phyloP scores from a whole-genome alignment of 1,140 invertebrate species.

The Drosophila auraria region DNA sequence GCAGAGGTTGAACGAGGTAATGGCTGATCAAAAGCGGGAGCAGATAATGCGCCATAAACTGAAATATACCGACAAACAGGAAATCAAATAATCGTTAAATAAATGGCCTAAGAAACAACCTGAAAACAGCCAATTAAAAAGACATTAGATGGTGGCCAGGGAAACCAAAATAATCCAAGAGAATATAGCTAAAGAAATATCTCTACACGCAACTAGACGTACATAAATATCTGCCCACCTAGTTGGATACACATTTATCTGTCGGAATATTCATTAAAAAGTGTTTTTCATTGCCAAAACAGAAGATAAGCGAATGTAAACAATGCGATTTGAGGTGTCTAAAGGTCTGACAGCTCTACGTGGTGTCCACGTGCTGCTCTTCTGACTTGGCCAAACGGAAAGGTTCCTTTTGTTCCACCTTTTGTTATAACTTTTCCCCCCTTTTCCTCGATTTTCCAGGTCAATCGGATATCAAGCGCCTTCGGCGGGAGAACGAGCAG shows the following conservation, averaged over 20 bases:
- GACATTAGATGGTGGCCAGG: conserved; percentile 57
- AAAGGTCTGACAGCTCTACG: conserved; percentile 47
- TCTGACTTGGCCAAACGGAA: conserved; percentile 17
- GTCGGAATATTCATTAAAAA: conserved; percentile 32
- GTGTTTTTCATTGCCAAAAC: conserved; percentile 67
- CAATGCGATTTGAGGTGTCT: conserved; percentile 63
- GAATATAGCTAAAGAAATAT: conserved; percentile 29
- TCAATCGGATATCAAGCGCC: conserved; percentile 94
- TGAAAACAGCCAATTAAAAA: conserved; percentile 71
- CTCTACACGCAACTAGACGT: conserved; percentile 18
- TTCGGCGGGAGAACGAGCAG: conserved; percentile 94
- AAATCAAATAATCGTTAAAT: conserved; percentile 56
- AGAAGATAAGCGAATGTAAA: conserved; percentile 67
- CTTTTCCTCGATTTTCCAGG: conserved; percentile 86
- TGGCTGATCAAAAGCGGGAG: conserved; percentile 29
- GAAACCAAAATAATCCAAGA: conserved; percentile 49
- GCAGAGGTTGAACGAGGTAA: conserved; percentile 95
- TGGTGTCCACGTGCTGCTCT: conserved; percentile 50
- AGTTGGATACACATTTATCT: conserved; percentile 18
- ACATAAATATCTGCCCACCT: conserved; percentile 36
- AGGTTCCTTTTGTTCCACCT: neutral
- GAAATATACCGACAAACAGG: conserved; percentile 41
- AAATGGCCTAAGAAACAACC: conserved; percentile 42
- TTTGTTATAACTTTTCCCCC: neutral
- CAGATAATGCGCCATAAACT: conserved; percentile 25